Percentiles rank a stretch among this genome's conserved stretches.
These are phyloP conservation scores for Callyntrura sp. DNA, from an alignment of 2,888 invertebrate genomes.

Conservation along the genomic window DNA sequence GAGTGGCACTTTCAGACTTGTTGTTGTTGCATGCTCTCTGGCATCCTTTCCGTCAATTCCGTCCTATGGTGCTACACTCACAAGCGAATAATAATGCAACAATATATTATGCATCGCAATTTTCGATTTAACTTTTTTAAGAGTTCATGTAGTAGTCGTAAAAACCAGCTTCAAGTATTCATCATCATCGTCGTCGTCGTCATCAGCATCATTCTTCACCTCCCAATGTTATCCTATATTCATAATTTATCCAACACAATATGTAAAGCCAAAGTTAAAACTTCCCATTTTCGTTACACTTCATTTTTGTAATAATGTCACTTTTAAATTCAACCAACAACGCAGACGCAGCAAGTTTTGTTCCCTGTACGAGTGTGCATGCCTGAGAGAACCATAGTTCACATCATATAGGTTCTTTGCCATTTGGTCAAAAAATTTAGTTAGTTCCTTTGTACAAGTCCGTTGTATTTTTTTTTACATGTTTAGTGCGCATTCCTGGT, in stretches of 20 bases:
- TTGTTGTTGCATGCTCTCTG: not conserved
- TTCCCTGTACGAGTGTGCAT: not conserved
- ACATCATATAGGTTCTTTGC: conserved; percentile 11
- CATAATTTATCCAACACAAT: not conserved
- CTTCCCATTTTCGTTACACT: too few species aligned
- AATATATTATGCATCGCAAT: too few species aligned
- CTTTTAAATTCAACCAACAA: not conserved
- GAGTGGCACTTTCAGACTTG: not conserved
- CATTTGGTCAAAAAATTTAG: conserved; percentile 28
- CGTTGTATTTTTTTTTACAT: not conserved
- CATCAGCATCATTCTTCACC: too few species aligned
- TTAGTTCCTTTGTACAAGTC: conserved; percentile 14
- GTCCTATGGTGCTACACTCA: too few species aligned
- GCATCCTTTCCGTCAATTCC: too few species aligned
- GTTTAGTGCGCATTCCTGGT: conserved; percentile 28
- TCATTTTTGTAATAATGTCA: too few species aligned
- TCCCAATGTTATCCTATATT: too few species aligned
- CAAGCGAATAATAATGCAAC: too few species aligned
- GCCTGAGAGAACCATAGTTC: not conserved
- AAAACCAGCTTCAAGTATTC: not conserved
- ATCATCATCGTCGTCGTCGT: not conserved
- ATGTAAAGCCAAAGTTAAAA: too few species aligned
- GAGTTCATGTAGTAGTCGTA: too few species aligned
- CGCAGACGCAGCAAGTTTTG: not conserved
- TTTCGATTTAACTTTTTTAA: too few species aligned